Evolutionary conservation across 2,888 invertebrate species (phyloP).

Genomic region (Dryobotodes eremita): DNA sequence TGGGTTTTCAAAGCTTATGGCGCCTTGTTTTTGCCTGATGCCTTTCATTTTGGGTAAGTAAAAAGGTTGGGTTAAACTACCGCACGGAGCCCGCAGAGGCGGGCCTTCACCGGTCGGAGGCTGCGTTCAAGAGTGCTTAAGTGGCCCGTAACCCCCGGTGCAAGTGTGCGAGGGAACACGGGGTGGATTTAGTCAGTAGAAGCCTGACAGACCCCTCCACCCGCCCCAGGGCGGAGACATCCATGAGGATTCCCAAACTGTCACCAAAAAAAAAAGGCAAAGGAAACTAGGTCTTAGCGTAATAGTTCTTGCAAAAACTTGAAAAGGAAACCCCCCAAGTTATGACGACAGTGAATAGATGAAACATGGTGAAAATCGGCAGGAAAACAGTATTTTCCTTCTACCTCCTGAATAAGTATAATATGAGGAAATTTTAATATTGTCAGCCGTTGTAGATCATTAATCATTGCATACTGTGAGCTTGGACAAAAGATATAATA

Average conservation of each 20-base stretch:
- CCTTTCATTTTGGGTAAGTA: neutral
- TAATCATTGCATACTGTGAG: constrained; percentile 55
- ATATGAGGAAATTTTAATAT: constrained; percentile 50
- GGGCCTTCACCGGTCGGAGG: too few species aligned
- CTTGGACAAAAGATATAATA: constrained; percentile 62
- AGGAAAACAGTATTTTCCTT: neutral
- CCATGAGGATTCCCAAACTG: too few species aligned
- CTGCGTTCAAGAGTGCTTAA: too few species aligned
- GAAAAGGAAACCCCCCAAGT: neutral
- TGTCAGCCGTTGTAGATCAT: constrained; percentile 45
- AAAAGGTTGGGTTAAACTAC: too few species aligned
- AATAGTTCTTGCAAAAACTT: neutral
- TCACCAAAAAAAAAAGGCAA: neutral
- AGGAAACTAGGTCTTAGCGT: neutral
- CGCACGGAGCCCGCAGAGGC: too few species aligned
- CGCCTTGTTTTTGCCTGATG: neutral
- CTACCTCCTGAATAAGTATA: neutral
- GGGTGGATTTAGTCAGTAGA: too few species aligned
- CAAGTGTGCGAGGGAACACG: too few species aligned
- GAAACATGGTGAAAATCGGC: neutral
- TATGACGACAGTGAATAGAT: neutral
- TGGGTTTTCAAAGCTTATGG: neutral
- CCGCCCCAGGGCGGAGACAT: too few species aligned
- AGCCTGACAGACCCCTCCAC: too few species aligned
- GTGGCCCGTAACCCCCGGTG: too few species aligned